Percentiles rank a stretch among this genome's conserved stretches.
phyloP scores from a whole-genome alignment of 2,113 vertebrate genomes.

The Siniperca knerii region DNA sequence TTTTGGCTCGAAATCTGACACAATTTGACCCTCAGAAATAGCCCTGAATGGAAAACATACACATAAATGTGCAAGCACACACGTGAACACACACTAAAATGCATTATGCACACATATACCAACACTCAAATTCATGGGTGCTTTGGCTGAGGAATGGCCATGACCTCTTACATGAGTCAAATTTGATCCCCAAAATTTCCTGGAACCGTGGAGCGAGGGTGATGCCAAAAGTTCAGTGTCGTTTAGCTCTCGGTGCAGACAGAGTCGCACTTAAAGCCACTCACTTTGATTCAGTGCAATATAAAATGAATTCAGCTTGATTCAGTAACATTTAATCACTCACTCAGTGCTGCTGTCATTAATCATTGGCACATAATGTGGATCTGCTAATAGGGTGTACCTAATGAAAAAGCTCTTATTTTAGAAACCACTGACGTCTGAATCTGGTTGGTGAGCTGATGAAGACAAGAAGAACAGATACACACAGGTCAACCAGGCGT shows the following conservation, averaged over 20 bases:
- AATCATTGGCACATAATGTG: conserved; percentile 43
- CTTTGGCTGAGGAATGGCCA: conserved; percentile 56
- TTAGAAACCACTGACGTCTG: conserved; percentile 22
- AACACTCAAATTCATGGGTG: conserved; percentile 53
- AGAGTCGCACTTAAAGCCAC: conserved; percentile 28
- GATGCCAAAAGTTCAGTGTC: neutral
- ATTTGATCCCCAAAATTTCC: conserved; percentile 15
- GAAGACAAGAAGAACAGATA: conserved; percentile 39
- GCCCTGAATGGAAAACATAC: conserved; percentile 69
- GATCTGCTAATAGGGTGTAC: conserved; percentile 31
- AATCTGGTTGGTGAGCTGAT: conserved; percentile 25
- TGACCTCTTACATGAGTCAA: conserved; percentile 10
- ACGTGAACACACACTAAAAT: conserved; percentile 32
- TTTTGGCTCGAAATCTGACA: conserved; percentile 49
- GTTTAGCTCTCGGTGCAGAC: conserved; percentile 25
- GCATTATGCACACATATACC: conserved; percentile 25
- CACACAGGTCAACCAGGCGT: conserved; percentile 30
- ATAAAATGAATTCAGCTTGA: conserved; percentile 58
- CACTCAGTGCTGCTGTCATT: conserved; percentile 48
- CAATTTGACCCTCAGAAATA: conserved; percentile 67
- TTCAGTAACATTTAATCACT: conserved; percentile 49
- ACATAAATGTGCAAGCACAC: conserved; percentile 34
- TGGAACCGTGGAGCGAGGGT: conserved; percentile 4
- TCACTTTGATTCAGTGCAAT: conserved; percentile 76
- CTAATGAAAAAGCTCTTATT: conserved; percentile 43